Evolutionary conservation across 2,113 vertebrate genomes (phyloP), one percentile per base, ranked within the genome.

Genomic region (Garra rufa): DNA sequence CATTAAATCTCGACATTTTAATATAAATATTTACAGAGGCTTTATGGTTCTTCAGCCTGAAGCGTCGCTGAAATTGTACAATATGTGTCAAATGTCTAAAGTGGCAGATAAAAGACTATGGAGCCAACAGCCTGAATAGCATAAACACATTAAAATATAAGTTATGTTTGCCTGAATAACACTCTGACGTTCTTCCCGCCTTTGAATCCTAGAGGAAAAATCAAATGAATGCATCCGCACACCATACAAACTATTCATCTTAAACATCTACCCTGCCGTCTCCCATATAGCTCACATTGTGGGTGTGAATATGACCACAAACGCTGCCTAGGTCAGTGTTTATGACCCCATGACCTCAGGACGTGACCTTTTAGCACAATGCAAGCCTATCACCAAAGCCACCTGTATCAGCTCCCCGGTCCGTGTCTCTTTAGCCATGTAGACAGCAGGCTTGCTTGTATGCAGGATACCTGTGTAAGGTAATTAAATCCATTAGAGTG

Each of bases 401-500:
- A 82, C 41, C 76, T 30, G 10, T 67, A 48, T 71, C 75, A 44
- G 41, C 80, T 81, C 57, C 14, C 63, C 34, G 63, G 44, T 71
- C 44, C 73, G 44, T 70, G 79, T 84, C 57, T 84, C 82, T 76
- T 82, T 87, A 79, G 76, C 48, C 86, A 59, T 87, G 90, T 87
- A 86, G 89, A 85, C 88, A 88, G 88, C 91, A 92, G 89, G 83
- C 88, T 85, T 67, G 70, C 63, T 78, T 87, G 87, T 84, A 67
- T 82, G 70, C 67, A 14, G 87, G 88, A 89, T 89, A 88, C 85
- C 85, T 83, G 82, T 85, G 79, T 87, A 76, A 85, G 82, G 84
- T 90, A 89, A 88, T 87, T 87, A 87, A 83, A 79, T 92, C 92
- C 92, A 93, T 94, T 92, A 93, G 91, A 89, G 90, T 83, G 81